Conservation (phyloP, 2,797 vertebrate species). For the Epinephelus malabaricus region DNA sequence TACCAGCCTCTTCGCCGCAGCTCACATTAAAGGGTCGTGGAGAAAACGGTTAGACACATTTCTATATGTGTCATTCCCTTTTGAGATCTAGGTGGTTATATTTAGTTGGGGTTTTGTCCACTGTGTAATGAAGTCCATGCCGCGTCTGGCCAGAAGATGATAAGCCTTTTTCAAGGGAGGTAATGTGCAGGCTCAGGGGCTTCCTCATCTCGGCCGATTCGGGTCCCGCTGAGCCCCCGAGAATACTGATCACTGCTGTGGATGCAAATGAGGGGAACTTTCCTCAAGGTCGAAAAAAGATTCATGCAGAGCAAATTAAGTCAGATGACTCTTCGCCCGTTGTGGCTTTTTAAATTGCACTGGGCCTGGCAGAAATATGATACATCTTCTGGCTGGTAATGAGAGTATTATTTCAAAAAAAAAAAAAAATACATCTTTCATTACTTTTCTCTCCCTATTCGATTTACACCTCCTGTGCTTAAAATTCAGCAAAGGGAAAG, state of each 20-base stretch:
- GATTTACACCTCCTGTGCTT: constrained; percentile 46
- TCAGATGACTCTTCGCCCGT: constrained; percentile 53
- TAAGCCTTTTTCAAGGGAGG: constrained; percentile 64
- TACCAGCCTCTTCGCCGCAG: not conserved
- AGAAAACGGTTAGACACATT: constrained; percentile 32
- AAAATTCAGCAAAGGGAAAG: constrained; percentile 30
- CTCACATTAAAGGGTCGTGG: constrained; percentile 30
- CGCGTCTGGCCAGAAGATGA: constrained; percentile 60
- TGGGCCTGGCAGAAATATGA: constrained; percentile 48
- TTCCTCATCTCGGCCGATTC: constrained; percentile 55
- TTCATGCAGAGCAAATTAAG: constrained; percentile 70
- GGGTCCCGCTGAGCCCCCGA: constrained; percentile 45
- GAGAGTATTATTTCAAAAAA: constrained; percentile 49
- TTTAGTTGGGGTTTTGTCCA: constrained; percentile 69
- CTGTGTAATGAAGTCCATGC: constrained; percentile 64
- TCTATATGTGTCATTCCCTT: constrained; percentile 57
- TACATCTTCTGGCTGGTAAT: constrained; percentile 57
- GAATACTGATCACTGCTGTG: constrained; percentile 70
- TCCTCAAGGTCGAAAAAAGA: constrained; percentile 77
- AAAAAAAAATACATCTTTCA: constrained; percentile 45
- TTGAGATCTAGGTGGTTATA: constrained; percentile 63
- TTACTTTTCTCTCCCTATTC: constrained; percentile 52
- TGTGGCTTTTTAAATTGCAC: constrained; percentile 61
- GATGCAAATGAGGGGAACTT: constrained; percentile 76
- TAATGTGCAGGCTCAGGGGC: constrained; percentile 68